Percentiles rank a stretch among this genome's conserved stretches.
phyloP scores from a whole-genome alignment of 2,113 vertebrate species.

The Lucifuga dentata region DNA sequence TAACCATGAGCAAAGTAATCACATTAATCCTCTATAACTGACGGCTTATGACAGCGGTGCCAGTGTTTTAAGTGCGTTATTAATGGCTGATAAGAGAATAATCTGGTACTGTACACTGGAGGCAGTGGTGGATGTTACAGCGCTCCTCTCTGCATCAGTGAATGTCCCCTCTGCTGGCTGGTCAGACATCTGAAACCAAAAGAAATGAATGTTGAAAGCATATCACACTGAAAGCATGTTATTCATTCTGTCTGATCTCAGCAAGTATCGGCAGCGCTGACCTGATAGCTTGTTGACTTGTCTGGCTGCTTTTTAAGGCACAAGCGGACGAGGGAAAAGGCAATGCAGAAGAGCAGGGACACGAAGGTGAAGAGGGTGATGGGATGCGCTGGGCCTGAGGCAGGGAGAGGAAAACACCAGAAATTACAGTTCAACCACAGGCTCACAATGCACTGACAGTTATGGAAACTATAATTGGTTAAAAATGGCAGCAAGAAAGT shows the following conservation, averaged over 20 bases:
- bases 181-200: conserved; percentile 87
- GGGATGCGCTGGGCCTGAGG: conserved; percentile 85
- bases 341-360: conserved; percentile 84
- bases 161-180: conserved; percentile 86
- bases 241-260: neutral
- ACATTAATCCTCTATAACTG: no score
- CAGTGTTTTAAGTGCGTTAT: neutral
- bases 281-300: conserved; percentile 88
- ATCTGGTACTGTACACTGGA: conserved; percentile 85
- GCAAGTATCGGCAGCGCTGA: conserved; percentile 45
- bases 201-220: neutral
- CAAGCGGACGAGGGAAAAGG: conserved; percentile 86
- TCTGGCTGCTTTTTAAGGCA: conserved; percentile 88
- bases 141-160: conserved; percentile 88
- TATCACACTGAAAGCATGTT: neutral
- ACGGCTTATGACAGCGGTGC: no score
- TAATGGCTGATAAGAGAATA: neutral
- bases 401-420: conserved; percentile 16
- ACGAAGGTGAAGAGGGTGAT: conserved; percentile 91
- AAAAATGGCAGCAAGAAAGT: conserved; percentile 10
- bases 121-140: conserved; percentile 89
- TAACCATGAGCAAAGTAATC: no score
- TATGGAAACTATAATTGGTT: neutral
- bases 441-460: neutral
- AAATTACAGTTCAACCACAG: neutral